These are phyloP conservation scores for Hartigia nigra DNA, from an alignment of 2,888 invertebrate species.

Conservation along the genomic window DNA sequence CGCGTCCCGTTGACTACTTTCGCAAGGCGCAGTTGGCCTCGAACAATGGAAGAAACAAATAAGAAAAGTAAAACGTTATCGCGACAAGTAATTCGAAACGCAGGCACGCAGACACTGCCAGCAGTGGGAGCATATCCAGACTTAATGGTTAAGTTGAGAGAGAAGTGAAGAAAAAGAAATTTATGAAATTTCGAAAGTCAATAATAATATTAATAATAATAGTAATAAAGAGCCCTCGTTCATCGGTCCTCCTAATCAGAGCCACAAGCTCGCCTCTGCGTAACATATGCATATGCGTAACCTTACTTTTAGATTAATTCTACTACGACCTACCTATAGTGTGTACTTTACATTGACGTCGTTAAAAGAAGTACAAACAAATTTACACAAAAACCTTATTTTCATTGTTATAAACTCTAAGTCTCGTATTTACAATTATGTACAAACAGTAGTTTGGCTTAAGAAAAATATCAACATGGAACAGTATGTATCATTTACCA, in stretches of 20 bases:
- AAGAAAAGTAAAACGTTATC: background rate
- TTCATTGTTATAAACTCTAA: slow-evolving; percentile 58
- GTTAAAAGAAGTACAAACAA: slow-evolving; percentile 59
- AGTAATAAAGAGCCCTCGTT: slow-evolving; percentile 8
- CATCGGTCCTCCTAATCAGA: background rate
- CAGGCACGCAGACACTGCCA: slow-evolving; percentile 50
- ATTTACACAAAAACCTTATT: slow-evolving; percentile 57
- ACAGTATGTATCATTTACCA: slow-evolving; percentile 40
- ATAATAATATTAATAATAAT: slow-evolving; percentile 10
- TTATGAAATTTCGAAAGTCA: background rate
- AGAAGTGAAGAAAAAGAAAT: background rate
- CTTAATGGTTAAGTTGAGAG: background rate
- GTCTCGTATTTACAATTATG: slow-evolving; percentile 60
- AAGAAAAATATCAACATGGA: slow-evolving; percentile 55
- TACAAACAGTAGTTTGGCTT: slow-evolving; percentile 53
- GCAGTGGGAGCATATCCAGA: slow-evolving; percentile 49
- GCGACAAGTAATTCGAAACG: slow-evolving; percentile 5
- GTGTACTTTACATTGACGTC: slow-evolving; percentile 24
- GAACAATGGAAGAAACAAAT: background rate
- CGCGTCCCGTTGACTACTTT: background rate
- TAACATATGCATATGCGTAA: slow-evolving; percentile 1
- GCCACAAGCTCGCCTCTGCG: background rate
- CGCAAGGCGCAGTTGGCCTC: background rate
- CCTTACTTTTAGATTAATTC: background rate
- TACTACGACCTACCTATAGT: slow-evolving; percentile 7